A percentile compares a stretch with the other conserved stretches of the same genome.
These are phyloP conservation scores for Brachylomia viminalis DNA, from an alignment of 2,888 invertebrate species.

Conservation along the genomic window DNA sequence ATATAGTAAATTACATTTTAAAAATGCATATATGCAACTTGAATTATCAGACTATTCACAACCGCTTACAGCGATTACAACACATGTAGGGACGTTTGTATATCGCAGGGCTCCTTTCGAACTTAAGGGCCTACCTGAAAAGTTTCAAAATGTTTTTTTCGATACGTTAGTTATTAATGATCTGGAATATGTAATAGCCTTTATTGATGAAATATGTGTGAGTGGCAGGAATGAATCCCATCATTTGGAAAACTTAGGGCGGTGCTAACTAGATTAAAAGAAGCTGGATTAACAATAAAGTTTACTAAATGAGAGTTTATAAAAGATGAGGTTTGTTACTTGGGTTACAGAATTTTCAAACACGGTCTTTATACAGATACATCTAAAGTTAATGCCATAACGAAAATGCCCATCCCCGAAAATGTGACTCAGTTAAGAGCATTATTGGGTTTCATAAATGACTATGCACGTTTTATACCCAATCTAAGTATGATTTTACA, in stretches of 20 bases:
- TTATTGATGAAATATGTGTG: conserved; percentile 56
- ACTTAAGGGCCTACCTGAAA: conserved; percentile 60
- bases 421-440: conserved; percentile 26
- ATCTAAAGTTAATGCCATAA: too few relatives aligned
- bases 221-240: conserved; percentile 38
- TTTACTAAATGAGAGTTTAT: conserved; percentile 29
- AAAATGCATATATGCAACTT: conserved; percentile 59
- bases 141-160: conserved; percentile 60
- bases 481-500: conserved; percentile 28
- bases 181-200: conserved; percentile 40
- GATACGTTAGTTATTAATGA: conserved; percentile 57
- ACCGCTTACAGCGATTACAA: conserved; percentile 60
- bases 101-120: conserved; percentile 55
- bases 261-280: conserved; percentile 35
- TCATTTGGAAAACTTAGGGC: conserved; percentile 39
- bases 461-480: conserved; percentile 36
- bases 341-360: conserved; percentile 22
- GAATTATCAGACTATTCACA: conserved; percentile 53
- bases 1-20: conserved; percentile 62
- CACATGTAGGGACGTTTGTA: conserved; percentile 61
- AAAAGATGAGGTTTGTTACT: conserved; percentile 24
- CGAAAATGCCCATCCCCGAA: too few relatives aligned
- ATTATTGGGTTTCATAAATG: conserved; percentile 37
- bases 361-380: too few relatives aligned
- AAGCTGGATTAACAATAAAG: conserved; percentile 43